These are phyloP conservation scores for Oreohelix idahoensis DNA, from an alignment of 1,140 invertebrate species.

Conservation along the genomic window DNA sequence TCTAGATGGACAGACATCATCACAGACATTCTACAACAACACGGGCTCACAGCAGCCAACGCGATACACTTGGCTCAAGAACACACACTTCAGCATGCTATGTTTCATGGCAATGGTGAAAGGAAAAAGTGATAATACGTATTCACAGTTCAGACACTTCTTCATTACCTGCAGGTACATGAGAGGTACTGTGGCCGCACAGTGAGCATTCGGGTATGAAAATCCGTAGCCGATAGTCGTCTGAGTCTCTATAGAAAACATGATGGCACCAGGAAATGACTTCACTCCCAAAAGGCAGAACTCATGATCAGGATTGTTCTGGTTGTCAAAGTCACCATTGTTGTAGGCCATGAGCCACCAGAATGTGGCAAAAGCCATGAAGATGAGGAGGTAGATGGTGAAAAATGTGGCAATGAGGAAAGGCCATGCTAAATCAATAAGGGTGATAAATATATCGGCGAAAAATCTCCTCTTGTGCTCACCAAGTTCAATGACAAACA, in stretches of 20 bases:
- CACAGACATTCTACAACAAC: too few species aligned
- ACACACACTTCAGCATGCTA: too few species aligned
- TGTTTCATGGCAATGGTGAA: too few species aligned
- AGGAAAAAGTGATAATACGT: too few species aligned
- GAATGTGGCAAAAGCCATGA: slow-evolving; percentile 90
- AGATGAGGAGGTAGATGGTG: slow-evolving; percentile 91
- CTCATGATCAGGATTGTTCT: slow-evolving; percentile 76
- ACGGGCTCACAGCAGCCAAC: too few species aligned
- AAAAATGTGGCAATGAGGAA: slow-evolving; percentile 96
- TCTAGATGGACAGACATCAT: too few species aligned
- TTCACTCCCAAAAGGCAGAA: slow-evolving; percentile 67
- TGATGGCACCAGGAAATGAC: slow-evolving; percentile 66
- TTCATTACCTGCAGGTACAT: slow-evolving; percentile 66
- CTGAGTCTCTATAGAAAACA: slow-evolving; percentile 76
- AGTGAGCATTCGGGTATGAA: slow-evolving; percentile 80
- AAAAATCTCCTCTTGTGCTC: slow-evolving; percentile 56
- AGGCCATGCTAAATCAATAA: slow-evolving; percentile 84
- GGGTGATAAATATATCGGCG: slow-evolving; percentile 62
- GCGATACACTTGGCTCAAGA: too few species aligned
- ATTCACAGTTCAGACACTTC: too few species aligned
- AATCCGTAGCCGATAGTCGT: slow-evolving; percentile 75
- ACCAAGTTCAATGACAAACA: slow-evolving; percentile 52
- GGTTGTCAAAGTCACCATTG: slow-evolving; percentile 86
- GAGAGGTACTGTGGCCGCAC: slow-evolving; percentile 56
- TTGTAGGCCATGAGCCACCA: slow-evolving; percentile 95